These are phyloP conservation scores for Hemithea aestivaria DNA, from an alignment of 2,888 invertebrate genomes.

Conservation along the genomic window DNA sequence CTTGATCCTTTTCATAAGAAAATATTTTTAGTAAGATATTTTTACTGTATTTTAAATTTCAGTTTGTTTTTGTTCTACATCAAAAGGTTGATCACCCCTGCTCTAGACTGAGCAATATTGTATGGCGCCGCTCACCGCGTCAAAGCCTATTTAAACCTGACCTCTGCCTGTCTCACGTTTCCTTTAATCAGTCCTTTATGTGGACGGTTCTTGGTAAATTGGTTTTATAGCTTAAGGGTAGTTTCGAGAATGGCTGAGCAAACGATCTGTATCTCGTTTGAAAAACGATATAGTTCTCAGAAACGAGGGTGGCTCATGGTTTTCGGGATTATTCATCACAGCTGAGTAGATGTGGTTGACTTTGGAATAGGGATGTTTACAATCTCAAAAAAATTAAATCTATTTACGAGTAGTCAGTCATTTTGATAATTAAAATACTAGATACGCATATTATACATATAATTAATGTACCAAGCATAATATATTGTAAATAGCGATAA, in stretches of 20 bases:
- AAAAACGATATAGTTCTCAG: conserved; percentile 12
- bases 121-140: conserved; percentile 37
- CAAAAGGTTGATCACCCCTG: conserved; percentile 2
- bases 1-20: too few species aligned
- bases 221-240: conserved; percentile 14
- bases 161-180: conserved; percentile 14
- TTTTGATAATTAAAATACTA: too few species aligned
- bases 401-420: too few species aligned
- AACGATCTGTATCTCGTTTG: conserved; percentile 5
- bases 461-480: too few species aligned
- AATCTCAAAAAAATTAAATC: too few species aligned
- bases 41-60: too few species aligned
- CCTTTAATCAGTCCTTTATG: conserved; percentile 13
- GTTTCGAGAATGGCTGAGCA: conserved; percentile 9
- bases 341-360: background rate
- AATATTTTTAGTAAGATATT: too few species aligned
- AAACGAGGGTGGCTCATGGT: background rate
- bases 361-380: too few species aligned
- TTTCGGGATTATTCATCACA: background rate
- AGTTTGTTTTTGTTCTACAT: too few species aligned
- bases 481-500: too few species aligned
- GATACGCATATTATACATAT: too few species aligned
- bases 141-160: conserved; percentile 29
- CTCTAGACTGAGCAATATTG: conserved; percentile 15
- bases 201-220: conserved; percentile 19